Evolutionary conservation across 2,888 invertebrate genomes (phyloP).

Genomic region (Trichopoda pennipes): DNA sequence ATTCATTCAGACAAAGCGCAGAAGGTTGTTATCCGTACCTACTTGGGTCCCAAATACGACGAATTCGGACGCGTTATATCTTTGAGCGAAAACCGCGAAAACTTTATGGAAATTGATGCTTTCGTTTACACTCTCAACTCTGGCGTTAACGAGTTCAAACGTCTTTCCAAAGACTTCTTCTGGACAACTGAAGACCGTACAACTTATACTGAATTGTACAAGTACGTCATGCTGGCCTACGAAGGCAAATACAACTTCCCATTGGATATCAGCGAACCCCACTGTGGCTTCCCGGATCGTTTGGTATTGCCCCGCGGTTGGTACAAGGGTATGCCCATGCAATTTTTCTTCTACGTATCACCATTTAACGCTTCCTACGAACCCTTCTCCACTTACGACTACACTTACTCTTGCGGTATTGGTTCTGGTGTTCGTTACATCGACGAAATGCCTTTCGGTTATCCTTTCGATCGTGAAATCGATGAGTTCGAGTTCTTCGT

Average conservation of each 20-base stretch:
- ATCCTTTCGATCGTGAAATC: slow-evolving; percentile 87
- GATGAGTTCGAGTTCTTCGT: slow-evolving; percentile 84
- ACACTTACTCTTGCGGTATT: slow-evolving; percentile 81
- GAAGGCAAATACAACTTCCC: slow-evolving; percentile 80
- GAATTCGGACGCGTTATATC: slow-evolving; percentile 80
- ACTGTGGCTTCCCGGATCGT: slow-evolving; percentile 84
- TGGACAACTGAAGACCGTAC: slow-evolving; percentile 83
- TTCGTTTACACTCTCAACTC: slow-evolving; percentile 83
- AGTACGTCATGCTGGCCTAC: slow-evolving; percentile 79
- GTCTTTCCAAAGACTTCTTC: slow-evolving; percentile 69
- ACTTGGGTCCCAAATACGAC: slow-evolving; percentile 86
- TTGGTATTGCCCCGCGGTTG: slow-evolving; percentile 84
- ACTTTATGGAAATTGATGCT: slow-evolving; percentile 85
- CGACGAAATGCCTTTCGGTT: slow-evolving; percentile 85
- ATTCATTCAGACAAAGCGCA: slow-evolving; percentile 83
- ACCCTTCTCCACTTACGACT: slow-evolving; percentile 80
- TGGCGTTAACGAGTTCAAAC: slow-evolving; percentile 79
- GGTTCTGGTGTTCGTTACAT: slow-evolving; percentile 82
- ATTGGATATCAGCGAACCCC: slow-evolving; percentile 80
- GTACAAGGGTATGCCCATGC: slow-evolving; percentile 83
- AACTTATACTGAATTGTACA: slow-evolving; percentile 78
- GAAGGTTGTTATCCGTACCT: slow-evolving; percentile 84
- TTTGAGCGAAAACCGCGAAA: slow-evolving; percentile 83
- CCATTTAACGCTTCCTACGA: slow-evolving; percentile 73
- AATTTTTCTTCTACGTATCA: slow-evolving; percentile 83